These are phyloP conservation scores for Myrmecophaga tridactyla DNA, from an alignment of 2,113 vertebrate genomes.

Conservation along the genomic window DNA sequence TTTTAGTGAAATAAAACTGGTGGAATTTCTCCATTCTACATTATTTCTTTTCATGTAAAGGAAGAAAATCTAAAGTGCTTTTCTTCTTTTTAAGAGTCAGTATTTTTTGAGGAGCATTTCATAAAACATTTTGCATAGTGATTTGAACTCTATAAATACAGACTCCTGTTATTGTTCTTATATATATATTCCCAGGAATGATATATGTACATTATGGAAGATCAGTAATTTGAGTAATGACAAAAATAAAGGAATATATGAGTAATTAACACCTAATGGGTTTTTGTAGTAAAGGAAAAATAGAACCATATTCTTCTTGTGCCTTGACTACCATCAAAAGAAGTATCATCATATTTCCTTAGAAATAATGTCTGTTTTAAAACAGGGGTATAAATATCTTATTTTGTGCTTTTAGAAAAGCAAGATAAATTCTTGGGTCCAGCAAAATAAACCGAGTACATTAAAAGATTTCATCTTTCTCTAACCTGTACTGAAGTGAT, in stretches of 20 bases:
- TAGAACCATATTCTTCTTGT: not conserved
- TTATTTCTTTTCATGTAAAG: not conserved
- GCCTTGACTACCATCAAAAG: not conserved
- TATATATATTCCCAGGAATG: not conserved
- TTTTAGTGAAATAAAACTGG: not conserved
- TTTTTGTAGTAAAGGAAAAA: not conserved
- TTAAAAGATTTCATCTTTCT: constrained; percentile 68
- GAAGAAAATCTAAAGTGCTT: not conserved
- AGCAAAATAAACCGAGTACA: constrained; percentile 51
- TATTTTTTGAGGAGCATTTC: not conserved
- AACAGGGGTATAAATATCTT: constrained; percentile 43
- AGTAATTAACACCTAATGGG: not conserved
- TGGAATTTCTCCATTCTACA: not conserved
- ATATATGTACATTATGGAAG: not conserved
- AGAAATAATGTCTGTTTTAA: constrained; percentile 59
- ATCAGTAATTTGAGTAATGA: not conserved
- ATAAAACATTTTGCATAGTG: not conserved
- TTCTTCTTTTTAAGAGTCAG: not conserved
- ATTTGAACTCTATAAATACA: not conserved
- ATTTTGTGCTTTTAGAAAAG: constrained; percentile 60
- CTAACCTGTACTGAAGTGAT: constrained; percentile 39
- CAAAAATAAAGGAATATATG: not conserved
- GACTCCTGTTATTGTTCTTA: not conserved
- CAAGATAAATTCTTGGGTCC: constrained; percentile 34
- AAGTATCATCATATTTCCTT: constrained; percentile 3